Percentiles rank a stretch among this genome's conserved stretches.
Evolutionary conservation across 92 coral and sea anemone genomes (phyloP).

Genomic region (Actinernus sp.): DNA sequence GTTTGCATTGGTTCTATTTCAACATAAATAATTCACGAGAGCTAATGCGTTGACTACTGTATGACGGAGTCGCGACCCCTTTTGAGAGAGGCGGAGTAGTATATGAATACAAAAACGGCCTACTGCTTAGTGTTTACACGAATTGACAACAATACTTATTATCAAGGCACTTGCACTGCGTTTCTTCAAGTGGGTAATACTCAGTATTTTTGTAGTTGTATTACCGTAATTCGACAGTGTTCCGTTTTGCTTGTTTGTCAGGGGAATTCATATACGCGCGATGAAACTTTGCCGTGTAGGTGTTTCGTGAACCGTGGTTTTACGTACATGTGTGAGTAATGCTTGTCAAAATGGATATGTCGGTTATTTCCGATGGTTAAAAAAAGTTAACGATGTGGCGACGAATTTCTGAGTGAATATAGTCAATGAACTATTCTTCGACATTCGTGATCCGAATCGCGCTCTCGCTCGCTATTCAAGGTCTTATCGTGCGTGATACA

Average conservation of each 20-base stretch:
- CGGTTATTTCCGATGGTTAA: no score
- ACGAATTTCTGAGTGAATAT: background rate
- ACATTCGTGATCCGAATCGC: background rate
- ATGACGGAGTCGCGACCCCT: conserved; percentile 4
- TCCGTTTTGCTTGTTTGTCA: no score
- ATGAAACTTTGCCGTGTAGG: no score
- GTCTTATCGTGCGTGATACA: background rate
- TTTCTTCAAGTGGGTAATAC: no score
- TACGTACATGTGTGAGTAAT: no score
- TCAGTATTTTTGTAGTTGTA: no score
- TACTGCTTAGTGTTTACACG: background rate
- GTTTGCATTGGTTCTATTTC: background rate
- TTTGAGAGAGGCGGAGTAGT: background rate
- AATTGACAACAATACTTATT: background rate
- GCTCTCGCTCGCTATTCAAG: background rate
- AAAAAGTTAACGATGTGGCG: background rate
- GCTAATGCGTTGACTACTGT: no score
- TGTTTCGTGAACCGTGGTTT: no score
- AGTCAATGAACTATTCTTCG: background rate
- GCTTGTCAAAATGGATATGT: no score
- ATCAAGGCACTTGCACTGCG: no score
- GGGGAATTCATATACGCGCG: no score
- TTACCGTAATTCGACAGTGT: no score
- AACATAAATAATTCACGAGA: background rate
- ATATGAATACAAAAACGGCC: background rate